A percentile compares a stretch with the other conserved stretches of the same genome.
These are phyloP conservation scores for Erinaceus europaeus DNA, from an alignment of 2,113 vertebrate species.

Conservation along the genomic window DNA sequence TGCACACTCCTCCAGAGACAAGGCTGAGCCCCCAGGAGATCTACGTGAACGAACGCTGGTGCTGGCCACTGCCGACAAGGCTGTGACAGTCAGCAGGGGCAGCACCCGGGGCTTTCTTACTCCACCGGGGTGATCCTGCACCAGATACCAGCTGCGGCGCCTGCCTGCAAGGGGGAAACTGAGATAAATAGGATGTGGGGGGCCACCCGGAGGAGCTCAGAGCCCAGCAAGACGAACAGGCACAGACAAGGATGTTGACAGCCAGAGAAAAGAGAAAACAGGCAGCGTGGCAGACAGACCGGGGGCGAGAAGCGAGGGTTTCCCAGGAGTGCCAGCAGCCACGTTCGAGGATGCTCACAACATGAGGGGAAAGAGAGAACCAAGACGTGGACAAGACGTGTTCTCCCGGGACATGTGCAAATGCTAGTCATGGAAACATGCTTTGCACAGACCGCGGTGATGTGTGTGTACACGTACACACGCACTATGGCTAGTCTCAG, in stretches of 20 bases:
- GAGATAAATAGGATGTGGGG: neutral
- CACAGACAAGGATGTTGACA: neutral
- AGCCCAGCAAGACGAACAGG: neutral
- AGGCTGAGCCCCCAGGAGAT: neutral
- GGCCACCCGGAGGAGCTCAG: neutral
- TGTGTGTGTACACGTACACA: too few species aligned
- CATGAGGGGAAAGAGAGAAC: constrained; percentile 8
- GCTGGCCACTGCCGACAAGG: too few species aligned
- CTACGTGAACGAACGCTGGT: neutral
- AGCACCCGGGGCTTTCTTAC: neutral
- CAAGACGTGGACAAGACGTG: neutral
- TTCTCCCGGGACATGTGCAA: neutral
- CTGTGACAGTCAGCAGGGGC: too few species aligned
- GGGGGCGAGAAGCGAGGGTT: neutral
- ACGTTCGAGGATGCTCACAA: neutral
- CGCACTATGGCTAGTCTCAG: too few species aligned
- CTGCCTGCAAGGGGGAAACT: neutral
- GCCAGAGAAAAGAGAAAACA: neutral
- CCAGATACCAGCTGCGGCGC: neutral
- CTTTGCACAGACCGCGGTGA: neutral
- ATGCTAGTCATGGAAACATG: neutral
- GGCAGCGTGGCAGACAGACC: neutral
- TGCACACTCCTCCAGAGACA: neutral
- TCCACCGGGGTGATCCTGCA: too few species aligned
- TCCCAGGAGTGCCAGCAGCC: neutral